These are phyloP conservation scores for Elysia chlorotica DNA, from an alignment of 1,140 invertebrate species.

Conservation along the genomic window DNA sequence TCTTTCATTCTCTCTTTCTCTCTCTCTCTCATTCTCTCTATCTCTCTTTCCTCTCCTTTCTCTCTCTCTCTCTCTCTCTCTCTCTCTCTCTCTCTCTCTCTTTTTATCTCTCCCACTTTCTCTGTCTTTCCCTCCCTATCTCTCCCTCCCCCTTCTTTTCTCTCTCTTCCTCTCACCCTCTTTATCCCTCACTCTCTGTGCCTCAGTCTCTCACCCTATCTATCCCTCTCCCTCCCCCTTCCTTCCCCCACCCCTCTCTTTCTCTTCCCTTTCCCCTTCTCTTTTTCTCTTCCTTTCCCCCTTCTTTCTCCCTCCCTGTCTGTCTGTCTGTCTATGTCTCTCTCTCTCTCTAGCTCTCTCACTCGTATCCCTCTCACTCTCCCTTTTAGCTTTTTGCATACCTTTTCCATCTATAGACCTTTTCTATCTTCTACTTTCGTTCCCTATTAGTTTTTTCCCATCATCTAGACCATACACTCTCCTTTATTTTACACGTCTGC, in stretches of 20 bases:
- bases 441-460: too few relatives aligned
- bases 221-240: neutral
- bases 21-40: too few relatives aligned
- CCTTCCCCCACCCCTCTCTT: neutral
- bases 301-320: neutral
- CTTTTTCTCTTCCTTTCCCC: neutral
- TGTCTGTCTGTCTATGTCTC: neutral
- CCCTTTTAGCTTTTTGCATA: too few relatives aligned
- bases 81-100: too few relatives aligned
- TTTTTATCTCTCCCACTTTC: neutral
- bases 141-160: conserved; percentile 9
- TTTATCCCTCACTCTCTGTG: conserved; percentile 13
- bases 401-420: too few relatives aligned
- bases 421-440: too few relatives aligned
- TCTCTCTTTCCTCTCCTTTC: too few relatives aligned
- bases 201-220: neutral
- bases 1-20: too few relatives aligned
- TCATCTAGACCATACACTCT: too few relatives aligned
- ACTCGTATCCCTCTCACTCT: too few relatives aligned
- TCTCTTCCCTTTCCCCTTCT: neutral
- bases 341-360: neutral
- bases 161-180: conserved; percentile 16
- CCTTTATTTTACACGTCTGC: too few relatives aligned
- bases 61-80: too few relatives aligned
- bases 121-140: conserved; percentile 1